A percentile compares a stretch with the other conserved stretches of the same genome.
phyloP scores from a whole-genome alignment of 2,113 vertebrate genomes.

The Pelusios castaneus region DNA sequence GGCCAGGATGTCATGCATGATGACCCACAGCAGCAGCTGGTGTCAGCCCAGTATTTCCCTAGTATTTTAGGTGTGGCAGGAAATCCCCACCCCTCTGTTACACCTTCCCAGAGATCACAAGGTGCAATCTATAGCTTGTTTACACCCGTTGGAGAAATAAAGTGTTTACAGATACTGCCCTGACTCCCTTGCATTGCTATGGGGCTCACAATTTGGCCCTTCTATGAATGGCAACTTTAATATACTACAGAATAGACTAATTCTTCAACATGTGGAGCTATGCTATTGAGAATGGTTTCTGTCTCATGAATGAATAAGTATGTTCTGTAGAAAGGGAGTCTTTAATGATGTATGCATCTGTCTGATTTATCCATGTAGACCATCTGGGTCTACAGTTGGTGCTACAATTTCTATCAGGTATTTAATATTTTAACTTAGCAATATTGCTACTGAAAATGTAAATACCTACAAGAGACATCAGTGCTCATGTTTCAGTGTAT shows the following conservation, averaged over 20 bases:
- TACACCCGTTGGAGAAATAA: no score
- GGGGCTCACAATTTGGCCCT: neutral
- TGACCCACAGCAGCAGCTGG: neutral
- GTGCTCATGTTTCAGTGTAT: no score
- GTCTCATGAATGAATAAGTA: neutral
- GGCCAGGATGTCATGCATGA: neutral
- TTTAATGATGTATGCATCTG: neutral
- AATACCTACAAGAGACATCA: neutral
- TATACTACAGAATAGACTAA: neutral
- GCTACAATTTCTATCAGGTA: neutral
- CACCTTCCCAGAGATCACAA: no score
- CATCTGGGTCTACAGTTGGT: neutral
- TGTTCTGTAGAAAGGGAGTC: neutral
- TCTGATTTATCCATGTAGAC: neutral
- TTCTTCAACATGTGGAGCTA: neutral
- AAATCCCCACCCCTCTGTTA: no score
- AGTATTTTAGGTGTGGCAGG: no score
- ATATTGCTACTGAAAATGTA: neutral
- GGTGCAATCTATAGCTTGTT: no score
- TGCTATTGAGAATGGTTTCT: neutral
- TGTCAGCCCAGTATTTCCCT: no score
- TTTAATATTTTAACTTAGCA: neutral
- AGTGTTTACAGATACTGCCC: no score
- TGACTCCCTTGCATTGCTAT: no score
- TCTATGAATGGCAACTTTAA: neutral